Evolutionary conservation across 2,113 vertebrate species (phyloP), one percentile per base, ranked within the genome.

Genomic region (Eptesicus fuscus): DNA sequence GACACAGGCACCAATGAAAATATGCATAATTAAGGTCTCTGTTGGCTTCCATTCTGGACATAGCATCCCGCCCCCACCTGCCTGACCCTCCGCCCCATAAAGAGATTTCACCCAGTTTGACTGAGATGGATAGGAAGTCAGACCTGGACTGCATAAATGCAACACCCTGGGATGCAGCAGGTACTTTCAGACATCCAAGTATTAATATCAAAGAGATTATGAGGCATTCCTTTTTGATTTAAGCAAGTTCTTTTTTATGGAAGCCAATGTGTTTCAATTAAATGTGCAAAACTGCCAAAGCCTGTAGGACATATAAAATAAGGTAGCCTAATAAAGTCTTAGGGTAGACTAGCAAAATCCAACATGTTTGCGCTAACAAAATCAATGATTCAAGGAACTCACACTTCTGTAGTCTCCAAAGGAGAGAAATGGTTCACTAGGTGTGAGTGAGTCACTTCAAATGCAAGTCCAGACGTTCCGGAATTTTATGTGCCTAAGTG

Each of bases 391-490:
- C 97, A 97, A 97, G 96, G 97, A 97, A 93, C 97, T 98, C 94
- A 97, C 97, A 97, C 97, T 97, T 98, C 91, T 98, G 78, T 63
- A 87, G 93, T 56, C 92, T 96, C 96, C 89, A 89, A 98, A 98
- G 95, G 95, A 97, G 97, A 98, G 96, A 96, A 97, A 95, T 92
- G 96, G 96, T 97, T 98, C 95, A 49, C 95, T 97, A 98, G 97
- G 98, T 98, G 97, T 97, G 97, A 98, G 97, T 98, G 98, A 98
- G 96, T 98, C 98, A 98, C 93, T 89, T 59, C 89, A 89, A 82
- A 87, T 92, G 61, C 97, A 94, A 97, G 96, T 96, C 96, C 96
- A 98, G 98, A 96, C 97, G 35, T 96, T 96, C 90, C n/a, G 23
- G 88, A 59, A 82, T 90, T 98, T 98, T 97, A 98, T 96, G 90